Percentiles rank a stretch among this genome's conserved stretches.
Conservation (phyloP, 1,140 invertebrate species). For the Lepidurus packardi region DNA sequence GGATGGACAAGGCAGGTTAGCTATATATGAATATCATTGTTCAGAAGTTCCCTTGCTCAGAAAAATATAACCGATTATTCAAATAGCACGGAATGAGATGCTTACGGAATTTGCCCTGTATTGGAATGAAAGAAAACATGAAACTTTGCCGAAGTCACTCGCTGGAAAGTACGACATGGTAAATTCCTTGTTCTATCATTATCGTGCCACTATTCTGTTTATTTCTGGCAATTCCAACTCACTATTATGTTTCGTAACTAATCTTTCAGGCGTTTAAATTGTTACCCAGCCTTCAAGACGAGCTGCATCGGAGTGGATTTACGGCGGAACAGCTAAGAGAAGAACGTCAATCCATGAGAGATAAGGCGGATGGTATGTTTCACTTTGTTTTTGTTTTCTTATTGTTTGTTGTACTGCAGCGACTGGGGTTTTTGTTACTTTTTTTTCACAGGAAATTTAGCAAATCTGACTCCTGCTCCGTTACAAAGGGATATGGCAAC, state of each 20-base stretch:
- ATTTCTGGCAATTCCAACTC: neutral
- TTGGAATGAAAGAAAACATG: neutral
- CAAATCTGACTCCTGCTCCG: neutral
- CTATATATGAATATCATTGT: neutral
- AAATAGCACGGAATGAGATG: neutral
- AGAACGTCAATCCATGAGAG: neutral
- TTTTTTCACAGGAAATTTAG: neutral
- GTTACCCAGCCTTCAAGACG: neutral
- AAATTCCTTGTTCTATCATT: neutral
- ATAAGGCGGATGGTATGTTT: constrained; percentile 1
- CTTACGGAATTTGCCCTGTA: neutral
- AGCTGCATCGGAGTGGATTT: neutral
- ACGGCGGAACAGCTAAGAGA: neutral
- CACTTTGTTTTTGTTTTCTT: neutral
- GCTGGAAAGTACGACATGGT: neutral
- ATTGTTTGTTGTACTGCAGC: neutral
- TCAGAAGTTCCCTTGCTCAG: neutral
- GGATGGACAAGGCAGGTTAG: no score
- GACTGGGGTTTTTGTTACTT: neutral
- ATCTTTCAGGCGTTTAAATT: neutral
- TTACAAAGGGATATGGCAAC: neutral
- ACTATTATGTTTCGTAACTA: neutral
- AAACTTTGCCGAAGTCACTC: neutral
- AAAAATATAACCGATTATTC: neutral
- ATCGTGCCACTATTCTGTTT: neutral